Conservation (phyloP, 1,140 invertebrate species). For the Vollenhovia emeryi region DNA sequence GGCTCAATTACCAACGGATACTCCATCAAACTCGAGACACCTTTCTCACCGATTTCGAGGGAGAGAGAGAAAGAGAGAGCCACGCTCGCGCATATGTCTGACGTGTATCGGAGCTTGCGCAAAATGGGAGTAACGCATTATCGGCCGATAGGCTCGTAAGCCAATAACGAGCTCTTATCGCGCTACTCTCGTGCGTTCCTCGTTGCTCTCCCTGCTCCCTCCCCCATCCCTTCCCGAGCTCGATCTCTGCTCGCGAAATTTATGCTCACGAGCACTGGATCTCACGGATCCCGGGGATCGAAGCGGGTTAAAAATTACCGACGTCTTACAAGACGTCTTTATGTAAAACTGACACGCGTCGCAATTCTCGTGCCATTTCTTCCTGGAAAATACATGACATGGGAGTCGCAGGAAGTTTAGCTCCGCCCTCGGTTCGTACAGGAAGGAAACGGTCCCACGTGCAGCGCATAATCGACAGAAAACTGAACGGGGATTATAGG, state of each 20-base stretch:
- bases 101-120: slow-evolving; percentile 23
- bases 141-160: slow-evolving; percentile 2
- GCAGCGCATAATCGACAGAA: slow-evolving; percentile 34
- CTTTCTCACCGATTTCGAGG: slow-evolving; percentile 46
- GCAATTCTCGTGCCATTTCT: slow-evolving; percentile 19
- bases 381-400: slow-evolving; percentile 24
- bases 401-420: slow-evolving; percentile 26
- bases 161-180: slow-evolving; percentile 15
- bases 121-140: slow-evolving; percentile 35
- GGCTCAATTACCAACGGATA: slow-evolving; percentile 70
- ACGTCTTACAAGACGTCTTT: slow-evolving; percentile 19
- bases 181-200: neutral
- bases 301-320: slow-evolving; percentile 9
- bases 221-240: too few relatives aligned
- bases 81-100: neutral
- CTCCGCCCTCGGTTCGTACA: neutral
- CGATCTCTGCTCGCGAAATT: neutral
- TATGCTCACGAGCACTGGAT: neutral
- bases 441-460: slow-evolving; percentile 30
- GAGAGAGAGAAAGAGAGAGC: neutral
- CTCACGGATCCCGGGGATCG: neutral
- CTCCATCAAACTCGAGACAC: slow-evolving; percentile 70
- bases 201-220: neutral
- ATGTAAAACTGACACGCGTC: slow-evolving; percentile 27
- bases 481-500: neutral